Evolutionary conservation across 2,113 vertebrate species (phyloP).

Genomic region (Dicentrarchus labrax): DNA sequence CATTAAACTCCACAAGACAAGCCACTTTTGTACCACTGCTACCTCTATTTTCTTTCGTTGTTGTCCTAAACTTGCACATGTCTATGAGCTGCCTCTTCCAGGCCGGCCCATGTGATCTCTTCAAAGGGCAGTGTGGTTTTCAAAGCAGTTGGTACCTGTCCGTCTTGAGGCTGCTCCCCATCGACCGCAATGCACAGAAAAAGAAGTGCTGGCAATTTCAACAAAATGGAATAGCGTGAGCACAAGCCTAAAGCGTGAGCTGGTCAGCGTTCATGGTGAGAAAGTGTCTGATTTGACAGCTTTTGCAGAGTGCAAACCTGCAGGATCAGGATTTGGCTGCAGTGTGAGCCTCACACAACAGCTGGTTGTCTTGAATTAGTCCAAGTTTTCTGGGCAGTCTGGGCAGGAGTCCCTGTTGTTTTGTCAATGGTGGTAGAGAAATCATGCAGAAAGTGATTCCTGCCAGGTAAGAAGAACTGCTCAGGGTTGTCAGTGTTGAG

Average conservation of each 20-base stretch:
- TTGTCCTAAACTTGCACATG: background rate
- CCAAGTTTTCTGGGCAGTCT: slow-evolving; percentile 35
- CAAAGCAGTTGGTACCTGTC: slow-evolving; percentile 34
- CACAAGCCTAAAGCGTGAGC: background rate
- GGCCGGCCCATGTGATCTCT: background rate
- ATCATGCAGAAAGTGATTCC: slow-evolving; percentile 31
- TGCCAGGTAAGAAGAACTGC: slow-evolving; percentile 5
- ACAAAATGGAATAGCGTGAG: slow-evolving; percentile 26
- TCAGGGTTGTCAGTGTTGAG: slow-evolving; percentile 16
- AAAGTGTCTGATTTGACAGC: slow-evolving; percentile 41
- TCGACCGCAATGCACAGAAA: slow-evolving; percentile 3
- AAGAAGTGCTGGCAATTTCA: slow-evolving; percentile 9
- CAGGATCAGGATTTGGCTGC: slow-evolving; percentile 38
- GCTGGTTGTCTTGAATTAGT: slow-evolving; percentile 44
- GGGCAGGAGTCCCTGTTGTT: slow-evolving; percentile 38
- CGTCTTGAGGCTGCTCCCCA: slow-evolving; percentile 7
- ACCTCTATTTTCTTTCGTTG: background rate
- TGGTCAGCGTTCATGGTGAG: slow-evolving; percentile 15
- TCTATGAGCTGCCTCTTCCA: background rate
- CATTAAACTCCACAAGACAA: background rate
- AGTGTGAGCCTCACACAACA: slow-evolving; percentile 34
- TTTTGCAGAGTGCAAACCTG: slow-evolving; percentile 27
- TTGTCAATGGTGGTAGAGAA: slow-evolving; percentile 34
- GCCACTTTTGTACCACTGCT: background rate
- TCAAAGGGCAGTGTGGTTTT: slow-evolving; percentile 7